These are phyloP conservation scores for Sialis fuliginosa DNA, from an alignment of 2,888 invertebrate genomes.

Conservation along the genomic window DNA sequence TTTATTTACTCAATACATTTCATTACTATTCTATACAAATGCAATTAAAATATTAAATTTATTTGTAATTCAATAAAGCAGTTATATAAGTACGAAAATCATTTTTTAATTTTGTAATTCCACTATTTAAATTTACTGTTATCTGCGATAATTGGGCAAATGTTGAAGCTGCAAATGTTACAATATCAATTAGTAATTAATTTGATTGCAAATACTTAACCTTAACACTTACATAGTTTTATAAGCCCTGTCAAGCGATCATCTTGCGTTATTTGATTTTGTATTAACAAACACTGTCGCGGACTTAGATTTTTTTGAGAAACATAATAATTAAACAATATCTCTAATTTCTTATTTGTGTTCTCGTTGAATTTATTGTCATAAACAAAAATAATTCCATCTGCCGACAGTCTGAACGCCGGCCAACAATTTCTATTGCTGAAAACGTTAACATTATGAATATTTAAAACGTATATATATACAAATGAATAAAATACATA, in stretches of 20 bases:
- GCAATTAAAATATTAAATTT: no score
- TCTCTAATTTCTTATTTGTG: constrained; percentile 38
- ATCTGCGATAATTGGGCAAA: constrained; percentile 24
- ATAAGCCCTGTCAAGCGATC: constrained; percentile 7
- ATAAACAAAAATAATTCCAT: constrained; percentile 55
- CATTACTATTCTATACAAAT: no score
- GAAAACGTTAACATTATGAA: constrained; percentile 9
- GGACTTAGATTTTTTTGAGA: constrained; percentile 44
- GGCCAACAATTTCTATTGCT: constrained; percentile 67
- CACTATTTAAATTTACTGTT: constrained; percentile 24
- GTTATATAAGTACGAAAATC: constrained; percentile 22
- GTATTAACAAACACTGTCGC: constrained; percentile 46
- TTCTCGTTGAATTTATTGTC: constrained; percentile 29
- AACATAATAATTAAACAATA: constrained; percentile 48
- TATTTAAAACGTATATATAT: neutral
- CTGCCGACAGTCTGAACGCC: constrained; percentile 44
- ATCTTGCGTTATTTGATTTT: constrained; percentile 30
- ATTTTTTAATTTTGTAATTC: constrained; percentile 22
- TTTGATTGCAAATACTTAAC: no score
- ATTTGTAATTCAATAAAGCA: constrained; percentile 11
- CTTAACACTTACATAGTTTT: no score
- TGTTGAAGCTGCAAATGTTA: constrained; percentile 19
- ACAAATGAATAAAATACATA: constrained; percentile 31
- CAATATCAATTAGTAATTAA: no score
- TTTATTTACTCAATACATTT: no score